A percentile compares a stretch with the other conserved stretches of the same genome.
Conservation (phyloP, 2,113 vertebrate species). For the Apteryx owenii region DNA sequence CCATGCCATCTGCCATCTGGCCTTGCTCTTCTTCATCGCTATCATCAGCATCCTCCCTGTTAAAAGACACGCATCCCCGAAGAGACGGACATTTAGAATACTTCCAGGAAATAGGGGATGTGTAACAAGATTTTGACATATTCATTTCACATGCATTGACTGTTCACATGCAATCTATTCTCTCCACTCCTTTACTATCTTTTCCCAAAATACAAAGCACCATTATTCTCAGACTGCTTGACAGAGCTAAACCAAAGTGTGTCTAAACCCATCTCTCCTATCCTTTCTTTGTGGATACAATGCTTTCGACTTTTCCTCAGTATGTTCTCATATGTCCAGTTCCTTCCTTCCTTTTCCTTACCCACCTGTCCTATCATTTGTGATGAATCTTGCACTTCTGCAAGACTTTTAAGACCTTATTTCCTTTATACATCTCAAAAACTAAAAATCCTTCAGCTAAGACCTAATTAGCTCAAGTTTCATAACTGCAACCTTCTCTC, state of each 20-base stretch:
- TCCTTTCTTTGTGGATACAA: neutral
- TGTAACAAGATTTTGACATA: neutral
- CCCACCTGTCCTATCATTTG: rapidly evolving
- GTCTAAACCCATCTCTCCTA: neutral
- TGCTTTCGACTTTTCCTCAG: neutral
- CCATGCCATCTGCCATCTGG: neutral
- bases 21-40: constrained; percentile 78
- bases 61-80: neutral
- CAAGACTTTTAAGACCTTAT: neutral
- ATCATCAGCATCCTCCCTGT: constrained; percentile 69
- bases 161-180: neutral
- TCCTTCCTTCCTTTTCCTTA: neutral
- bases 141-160: neutral
- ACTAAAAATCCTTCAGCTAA: neutral
- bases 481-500: neutral
- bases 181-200: neutral
- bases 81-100: neutral
- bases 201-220: neutral
- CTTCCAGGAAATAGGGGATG: neutral
- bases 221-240: neutral
- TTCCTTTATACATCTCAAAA: neutral
- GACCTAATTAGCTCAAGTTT: neutral
- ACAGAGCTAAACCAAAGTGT: neutral
- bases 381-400: neutral
- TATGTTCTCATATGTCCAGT: rapidly evolving